Evolutionary conservation across 2,888 invertebrate genomes (phyloP).

Genomic region (Drosophila ustulata): DNA sequence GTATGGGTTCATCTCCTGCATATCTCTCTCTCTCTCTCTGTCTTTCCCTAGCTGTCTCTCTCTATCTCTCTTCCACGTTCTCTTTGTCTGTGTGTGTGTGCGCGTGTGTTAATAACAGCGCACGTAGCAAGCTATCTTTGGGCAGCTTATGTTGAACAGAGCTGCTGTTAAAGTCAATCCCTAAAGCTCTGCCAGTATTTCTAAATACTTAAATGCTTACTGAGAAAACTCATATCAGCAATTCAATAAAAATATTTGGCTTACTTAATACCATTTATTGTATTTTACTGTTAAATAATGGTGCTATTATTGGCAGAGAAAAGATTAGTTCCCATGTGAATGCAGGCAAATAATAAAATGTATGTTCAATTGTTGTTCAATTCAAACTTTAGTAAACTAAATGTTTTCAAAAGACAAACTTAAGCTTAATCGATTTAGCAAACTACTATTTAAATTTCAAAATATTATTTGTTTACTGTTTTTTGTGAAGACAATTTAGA

Average conservation of each 20-base stretch:
- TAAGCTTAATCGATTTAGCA: too few relatives aligned
- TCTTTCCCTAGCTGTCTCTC: slow-evolving; percentile 2
- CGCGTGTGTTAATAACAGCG: slow-evolving; percentile 27
- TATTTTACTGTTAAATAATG: too few relatives aligned
- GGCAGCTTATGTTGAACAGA: slow-evolving; percentile 36
- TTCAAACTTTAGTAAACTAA: too few relatives aligned
- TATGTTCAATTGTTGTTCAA: too few relatives aligned
- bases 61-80: not conserved
- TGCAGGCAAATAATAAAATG: too few relatives aligned
- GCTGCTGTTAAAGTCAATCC: slow-evolving; percentile 36
- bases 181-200: not conserved
- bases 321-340: too few relatives aligned
- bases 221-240: not conserved
- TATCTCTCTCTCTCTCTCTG: slow-evolving; percentile 15
- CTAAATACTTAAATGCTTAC: not conserved
- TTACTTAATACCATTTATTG: not conserved
- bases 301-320: too few relatives aligned
- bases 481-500: too few relatives aligned
- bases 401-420: too few relatives aligned
- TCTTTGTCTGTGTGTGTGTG: slow-evolving; percentile 5
- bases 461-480: too few relatives aligned
- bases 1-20: slow-evolving; percentile 53
- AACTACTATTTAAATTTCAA: too few relatives aligned
- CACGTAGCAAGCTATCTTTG: slow-evolving; percentile 38
- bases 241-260: not conserved